Evolutionary conservation across 2,797 vertebrate species (phyloP), one percentile per base, ranked within the genome.

Genomic region (Catharus ustulatus): DNA sequence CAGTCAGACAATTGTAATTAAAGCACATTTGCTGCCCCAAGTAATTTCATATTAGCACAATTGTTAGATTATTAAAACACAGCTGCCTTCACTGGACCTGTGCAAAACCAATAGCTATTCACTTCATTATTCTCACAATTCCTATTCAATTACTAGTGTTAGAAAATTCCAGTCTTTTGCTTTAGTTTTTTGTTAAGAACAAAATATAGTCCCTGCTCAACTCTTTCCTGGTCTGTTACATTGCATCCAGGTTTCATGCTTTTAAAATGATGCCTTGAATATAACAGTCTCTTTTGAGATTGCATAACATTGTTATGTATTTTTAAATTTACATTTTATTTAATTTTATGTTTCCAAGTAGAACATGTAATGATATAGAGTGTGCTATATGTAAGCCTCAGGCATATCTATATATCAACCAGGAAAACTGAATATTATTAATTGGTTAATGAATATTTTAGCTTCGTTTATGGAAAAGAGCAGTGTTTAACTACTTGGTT

Each of bases 361-460:
- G 69, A 82, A 93, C 75, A 43, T 52, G 61, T 11, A 83, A 90
- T 67, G 87, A 94, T 77, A 77, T 29, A 95, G 38, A 94, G 78
- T 75, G 89, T 78, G 83, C 46, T 61, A 45, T 63, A 90, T 4
- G 10, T 84, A 95, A 87, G 88, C 78, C 88, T 73, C 36, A 52
- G 87, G 89, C 76, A 59, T 46, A 80, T 29, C 64, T 85, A 71
- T 63, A 55, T 48, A 93, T 84, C 74, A 95, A 7, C 55, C 75
- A 63, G 24, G 59, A 90, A 93, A 95, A 83, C 15, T 26, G 62
- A 80, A 15, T 55, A 87, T 86, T 96, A 95, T 92, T 97, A 96
- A 94, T 94, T 87, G 67, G 52, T 40, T 90, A 84, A 95, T 97
- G 81, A 97, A 95, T 96, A 96, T 96, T 96, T 97, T 95, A 94